A percentile compares a stretch with the other conserved stretches of the same genome.
Evolutionary conservation across 2,113 vertebrate species (phyloP).

Genomic region (Athene cunicularia): DNA sequence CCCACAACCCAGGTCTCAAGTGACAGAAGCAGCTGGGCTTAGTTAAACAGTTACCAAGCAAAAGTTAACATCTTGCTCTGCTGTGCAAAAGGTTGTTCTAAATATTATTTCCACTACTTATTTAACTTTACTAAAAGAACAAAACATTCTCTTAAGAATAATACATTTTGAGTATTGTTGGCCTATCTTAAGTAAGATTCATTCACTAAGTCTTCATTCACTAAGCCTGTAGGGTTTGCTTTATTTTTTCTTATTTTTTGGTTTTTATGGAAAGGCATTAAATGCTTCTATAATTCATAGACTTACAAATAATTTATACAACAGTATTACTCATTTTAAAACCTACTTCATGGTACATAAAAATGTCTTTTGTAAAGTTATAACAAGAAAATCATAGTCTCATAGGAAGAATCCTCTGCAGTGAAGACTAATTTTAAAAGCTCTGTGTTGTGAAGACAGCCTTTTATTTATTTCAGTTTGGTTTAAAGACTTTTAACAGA

Average conservation of each 20-base stretch:
- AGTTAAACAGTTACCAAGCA: not conserved
- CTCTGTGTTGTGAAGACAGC: not conserved
- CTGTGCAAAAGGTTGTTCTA: not conserved
- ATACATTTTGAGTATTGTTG: not conserved
- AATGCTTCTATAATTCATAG: not conserved
- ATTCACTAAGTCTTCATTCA: not conserved
- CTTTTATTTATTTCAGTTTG: not conserved
- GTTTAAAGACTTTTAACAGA: not conserved
- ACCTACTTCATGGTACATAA: not conserved
- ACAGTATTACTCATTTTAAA: not conserved
- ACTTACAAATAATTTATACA: not conserved
- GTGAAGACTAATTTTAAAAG: not conserved
- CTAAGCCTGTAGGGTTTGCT: not conserved
- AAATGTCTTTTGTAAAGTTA: not conserved
- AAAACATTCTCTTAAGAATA: slow-evolving; percentile 3
- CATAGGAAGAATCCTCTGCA: not conserved
- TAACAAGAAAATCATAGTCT: not conserved
- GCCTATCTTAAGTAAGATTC: not conserved
- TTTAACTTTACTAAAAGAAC: not conserved
- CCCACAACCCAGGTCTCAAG: not conserved
- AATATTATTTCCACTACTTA: slow-evolving; percentile 3
- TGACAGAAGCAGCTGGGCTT: not conserved
- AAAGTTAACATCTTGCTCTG: not conserved
- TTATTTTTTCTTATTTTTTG: not conserved
- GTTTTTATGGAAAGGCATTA: not conserved